Percentiles rank a stretch among this genome's conserved stretches.
Conservation (phyloP, 1,140 invertebrate species). For the Anoplophora glabripennis region DNA sequence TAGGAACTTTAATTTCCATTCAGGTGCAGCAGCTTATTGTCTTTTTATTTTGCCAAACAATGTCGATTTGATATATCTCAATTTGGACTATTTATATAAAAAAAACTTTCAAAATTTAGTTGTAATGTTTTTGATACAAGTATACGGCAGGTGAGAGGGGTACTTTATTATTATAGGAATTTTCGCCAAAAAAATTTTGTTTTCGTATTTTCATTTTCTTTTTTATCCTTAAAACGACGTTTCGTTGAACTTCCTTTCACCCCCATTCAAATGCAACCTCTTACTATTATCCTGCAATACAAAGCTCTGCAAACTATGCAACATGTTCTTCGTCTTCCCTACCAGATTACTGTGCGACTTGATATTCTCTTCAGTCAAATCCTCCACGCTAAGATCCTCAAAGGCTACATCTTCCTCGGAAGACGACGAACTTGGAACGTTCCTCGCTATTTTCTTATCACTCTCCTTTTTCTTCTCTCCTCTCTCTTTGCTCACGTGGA, state of each 20-base stretch:
- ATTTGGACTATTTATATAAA: no score
- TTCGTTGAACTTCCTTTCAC: conserved; percentile 17
- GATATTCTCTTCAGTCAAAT: conserved; percentile 4
- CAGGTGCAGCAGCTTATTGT: no score
- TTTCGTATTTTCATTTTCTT: no score
- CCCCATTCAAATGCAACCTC: not conserved
- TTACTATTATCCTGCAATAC: conserved; percentile 7
- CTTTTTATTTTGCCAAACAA: no score
- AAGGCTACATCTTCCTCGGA: conserved; percentile 13
- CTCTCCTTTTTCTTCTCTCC: not conserved
- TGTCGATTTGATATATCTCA: no score
- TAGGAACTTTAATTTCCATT: no score
- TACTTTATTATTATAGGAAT: no score
- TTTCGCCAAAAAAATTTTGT: no score
- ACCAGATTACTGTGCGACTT: conserved; percentile 11
- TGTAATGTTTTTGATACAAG: no score
- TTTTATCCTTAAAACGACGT: conserved; percentile 15
- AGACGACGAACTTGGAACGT: not conserved
- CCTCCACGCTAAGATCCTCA: conserved; percentile 20
- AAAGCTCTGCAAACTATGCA: conserved; percentile 24
- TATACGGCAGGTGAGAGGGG: no score
- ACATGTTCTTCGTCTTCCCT: conserved; percentile 20
- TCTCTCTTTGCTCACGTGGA: not conserved
- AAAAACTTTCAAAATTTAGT: no score
- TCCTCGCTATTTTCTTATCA: not conserved